phyloP scores from a whole-genome alignment of 2,888 invertebrate genomes.

The Galerucella pusilla region DNA sequence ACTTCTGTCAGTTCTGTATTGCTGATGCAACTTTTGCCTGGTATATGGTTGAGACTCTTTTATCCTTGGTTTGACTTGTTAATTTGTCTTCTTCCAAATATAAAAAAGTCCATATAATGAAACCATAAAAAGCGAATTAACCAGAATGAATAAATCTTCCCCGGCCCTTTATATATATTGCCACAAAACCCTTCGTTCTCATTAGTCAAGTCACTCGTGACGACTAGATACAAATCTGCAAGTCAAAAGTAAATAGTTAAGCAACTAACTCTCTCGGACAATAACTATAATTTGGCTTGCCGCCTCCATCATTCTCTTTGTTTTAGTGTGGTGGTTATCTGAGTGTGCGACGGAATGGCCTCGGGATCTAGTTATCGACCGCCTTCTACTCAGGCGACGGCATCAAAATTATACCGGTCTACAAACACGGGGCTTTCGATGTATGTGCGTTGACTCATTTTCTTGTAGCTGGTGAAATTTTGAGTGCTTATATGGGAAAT shows the following conservation, averaged over 20 bases:
- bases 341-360: slow-evolving; percentile 22
- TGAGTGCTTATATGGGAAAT: background rate
- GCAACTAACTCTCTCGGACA: slow-evolving; percentile 35
- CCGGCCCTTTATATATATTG: background rate
- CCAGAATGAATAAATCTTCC: slow-evolving; percentile 12
- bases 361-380: slow-evolving; percentile 26
- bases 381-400: background rate
- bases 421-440: slow-evolving; percentile 11
- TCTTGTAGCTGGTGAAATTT: background rate
- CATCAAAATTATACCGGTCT: slow-evolving; percentile 16
- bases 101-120: background rate
- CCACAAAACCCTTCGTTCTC: slow-evolving; percentile 28
- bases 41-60: no score
- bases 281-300: slow-evolving; percentile 40
- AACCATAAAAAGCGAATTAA: slow-evolving; percentile 10
- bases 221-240: slow-evolving; percentile 32
- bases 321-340: slow-evolving; percentile 30
- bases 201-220: slow-evolving; percentile 32
- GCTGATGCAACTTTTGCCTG: no score
- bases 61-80: no score
- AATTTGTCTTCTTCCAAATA: no score
- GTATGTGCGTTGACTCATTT: slow-evolving; percentile 15
- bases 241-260: slow-evolving; percentile 33
- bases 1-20: no score
- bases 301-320: slow-evolving; percentile 38